A percentile compares a stretch with the other conserved stretches of the same genome.
Evolutionary conservation across 2,113 vertebrate genomes (phyloP).

Genomic region (Nesoenas mayeri): DNA sequence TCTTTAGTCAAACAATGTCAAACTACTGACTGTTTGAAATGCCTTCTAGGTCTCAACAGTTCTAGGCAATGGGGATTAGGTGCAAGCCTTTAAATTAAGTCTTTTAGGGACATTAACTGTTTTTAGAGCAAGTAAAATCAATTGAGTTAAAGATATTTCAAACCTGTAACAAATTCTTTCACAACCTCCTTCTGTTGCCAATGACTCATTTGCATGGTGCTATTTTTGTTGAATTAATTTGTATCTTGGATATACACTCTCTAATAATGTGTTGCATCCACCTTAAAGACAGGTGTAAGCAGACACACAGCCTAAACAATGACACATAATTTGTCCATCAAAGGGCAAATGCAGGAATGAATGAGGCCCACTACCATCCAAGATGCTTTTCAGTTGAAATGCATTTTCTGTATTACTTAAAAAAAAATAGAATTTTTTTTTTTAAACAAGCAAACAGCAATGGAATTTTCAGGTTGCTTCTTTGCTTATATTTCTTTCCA

Average conservation of each 20-base stretch:
- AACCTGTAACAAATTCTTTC: not conserved
- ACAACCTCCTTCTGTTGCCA: not conserved
- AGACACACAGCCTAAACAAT: not conserved
- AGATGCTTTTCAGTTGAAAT: not conserved
- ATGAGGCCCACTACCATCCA: not conserved
- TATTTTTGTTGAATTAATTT: not conserved
- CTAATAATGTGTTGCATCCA: not conserved
- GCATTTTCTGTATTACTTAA: not conserved
- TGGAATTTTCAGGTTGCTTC: not conserved
- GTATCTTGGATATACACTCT: not conserved
- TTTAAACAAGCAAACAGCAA: not conserved
- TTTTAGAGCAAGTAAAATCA: not conserved
- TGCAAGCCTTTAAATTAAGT: not conserved
- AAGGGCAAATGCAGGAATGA: not conserved
- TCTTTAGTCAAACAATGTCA: not conserved
- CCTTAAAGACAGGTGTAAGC: not conserved
- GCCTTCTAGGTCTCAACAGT: not conserved
- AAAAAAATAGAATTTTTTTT: no score
- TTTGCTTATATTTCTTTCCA: not conserved
- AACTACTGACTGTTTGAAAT: not conserved
- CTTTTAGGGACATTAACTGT: not conserved
- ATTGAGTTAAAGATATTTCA: not conserved
- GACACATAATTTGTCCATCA: not conserved
- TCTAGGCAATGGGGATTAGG: not conserved
- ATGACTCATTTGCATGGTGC: not conserved